Percentiles rank a stretch among this genome's conserved stretches.
These are phyloP conservation scores for Hippocampus barbouri DNA, from an alignment of 2,113 vertebrate species.

Conservation along the genomic window DNA sequence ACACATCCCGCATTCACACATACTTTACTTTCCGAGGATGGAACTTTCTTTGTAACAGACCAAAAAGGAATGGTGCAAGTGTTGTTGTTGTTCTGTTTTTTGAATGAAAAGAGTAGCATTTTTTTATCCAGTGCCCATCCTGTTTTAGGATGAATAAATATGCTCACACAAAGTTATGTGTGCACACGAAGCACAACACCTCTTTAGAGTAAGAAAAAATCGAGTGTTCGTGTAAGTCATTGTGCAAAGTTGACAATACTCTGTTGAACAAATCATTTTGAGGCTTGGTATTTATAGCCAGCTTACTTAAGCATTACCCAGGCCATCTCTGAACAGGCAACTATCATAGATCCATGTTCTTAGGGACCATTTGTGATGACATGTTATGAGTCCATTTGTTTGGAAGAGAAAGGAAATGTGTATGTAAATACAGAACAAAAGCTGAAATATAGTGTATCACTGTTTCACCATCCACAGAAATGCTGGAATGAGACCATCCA, in stretches of 20 bases:
- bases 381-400: constrained; percentile 29
- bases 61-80: constrained; percentile 40
- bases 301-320: constrained; percentile 41
- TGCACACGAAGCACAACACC: constrained; percentile 31
- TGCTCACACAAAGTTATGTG: constrained; percentile 25
- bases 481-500: constrained; percentile 36
- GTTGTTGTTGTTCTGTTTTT: constrained; percentile 9
- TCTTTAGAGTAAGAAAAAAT: constrained; percentile 29
- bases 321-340: constrained; percentile 24
- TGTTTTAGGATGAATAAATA: constrained; percentile 13
- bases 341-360: constrained; percentile 28
- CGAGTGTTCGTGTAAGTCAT: constrained; percentile 19
- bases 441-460: constrained; percentile 37
- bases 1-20: background rate
- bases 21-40: constrained; percentile 34
- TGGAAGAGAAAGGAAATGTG: constrained; percentile 60
- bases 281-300: constrained; percentile 40
- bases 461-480: constrained; percentile 49
- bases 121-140: constrained; percentile 2
- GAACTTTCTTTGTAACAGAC: constrained; percentile 27
- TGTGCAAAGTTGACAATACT: constrained; percentile 35
- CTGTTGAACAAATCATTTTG: constrained; percentile 33
- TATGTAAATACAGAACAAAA: constrained; percentile 51
- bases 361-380: constrained; percentile 58
- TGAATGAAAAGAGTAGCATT: background rate